phyloP scores from a whole-genome alignment of 2,113 vertebrate genomes.

The Rhynchomys soricoides region DNA sequence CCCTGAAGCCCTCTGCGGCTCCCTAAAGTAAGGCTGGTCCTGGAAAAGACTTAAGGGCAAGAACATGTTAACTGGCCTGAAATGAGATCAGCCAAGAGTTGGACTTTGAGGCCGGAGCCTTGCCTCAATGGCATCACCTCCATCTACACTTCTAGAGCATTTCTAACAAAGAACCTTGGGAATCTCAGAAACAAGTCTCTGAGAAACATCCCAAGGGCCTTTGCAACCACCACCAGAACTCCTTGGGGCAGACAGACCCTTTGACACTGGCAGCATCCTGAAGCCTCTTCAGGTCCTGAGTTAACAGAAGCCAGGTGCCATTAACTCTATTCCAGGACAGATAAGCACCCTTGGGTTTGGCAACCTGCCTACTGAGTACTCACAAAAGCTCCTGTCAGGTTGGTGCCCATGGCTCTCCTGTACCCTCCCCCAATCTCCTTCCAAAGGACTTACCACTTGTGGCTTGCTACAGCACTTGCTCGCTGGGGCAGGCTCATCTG shows the following conservation, averaged over 20 bases:
- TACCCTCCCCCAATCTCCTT: background rate
- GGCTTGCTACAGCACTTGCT: slow-evolving; percentile 90
- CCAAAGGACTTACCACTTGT: slow-evolving; percentile 93
- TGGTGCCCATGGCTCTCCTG: background rate
- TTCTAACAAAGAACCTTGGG: slow-evolving; percentile 14
- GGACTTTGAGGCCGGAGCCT: background rate
- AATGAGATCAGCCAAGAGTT: background rate
- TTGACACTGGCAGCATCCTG: background rate
- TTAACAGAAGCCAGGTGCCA: background rate
- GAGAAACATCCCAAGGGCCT: slow-evolving; percentile 23
- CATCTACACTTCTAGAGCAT: background rate
- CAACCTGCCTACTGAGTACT: background rate
- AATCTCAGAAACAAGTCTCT: slow-evolving; percentile 16
- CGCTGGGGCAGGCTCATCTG: slow-evolving; percentile 84
- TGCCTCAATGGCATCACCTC: background rate
- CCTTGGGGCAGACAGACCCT: background rate
- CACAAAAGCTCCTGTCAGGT: background rate
- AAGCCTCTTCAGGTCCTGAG: background rate
- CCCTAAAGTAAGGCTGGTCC: background rate
- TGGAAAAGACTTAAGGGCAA: slow-evolving; percentile 16
- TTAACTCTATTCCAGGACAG: background rate
- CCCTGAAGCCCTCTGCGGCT: background rate
- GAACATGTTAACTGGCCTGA: background rate
- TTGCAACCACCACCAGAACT: background rate
- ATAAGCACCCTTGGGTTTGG: background rate